Evolutionary conservation across 1,140 invertebrate genomes (phyloP).

Genomic region (Micrasema minimum): DNA sequence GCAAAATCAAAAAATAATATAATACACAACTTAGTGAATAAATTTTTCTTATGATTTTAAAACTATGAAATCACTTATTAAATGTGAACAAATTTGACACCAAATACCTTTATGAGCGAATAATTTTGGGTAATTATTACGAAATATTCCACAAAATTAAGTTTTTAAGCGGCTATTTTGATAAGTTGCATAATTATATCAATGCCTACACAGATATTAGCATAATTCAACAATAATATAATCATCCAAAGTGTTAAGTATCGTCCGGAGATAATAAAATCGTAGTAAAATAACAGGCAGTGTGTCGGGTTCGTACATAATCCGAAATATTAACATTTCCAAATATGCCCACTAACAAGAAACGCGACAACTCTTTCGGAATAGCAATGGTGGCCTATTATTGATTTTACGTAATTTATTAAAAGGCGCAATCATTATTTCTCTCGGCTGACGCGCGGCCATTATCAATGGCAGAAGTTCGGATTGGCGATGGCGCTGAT

Average conservation of each 20-base stretch:
- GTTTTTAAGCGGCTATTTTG: too few species aligned
- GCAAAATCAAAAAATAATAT: too few species aligned
- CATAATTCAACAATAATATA: background rate
- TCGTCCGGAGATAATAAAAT: background rate
- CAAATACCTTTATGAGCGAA: too few species aligned
- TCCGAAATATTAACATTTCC: background rate
- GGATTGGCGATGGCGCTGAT: background rate
- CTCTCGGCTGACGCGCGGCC: background rate
- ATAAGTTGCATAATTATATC: too few species aligned
- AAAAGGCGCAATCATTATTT: conserved; percentile 1
- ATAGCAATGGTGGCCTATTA: conserved; percentile 3
- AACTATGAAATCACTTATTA: too few species aligned
- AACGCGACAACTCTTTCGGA: conserved; percentile 4
- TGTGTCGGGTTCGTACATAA: too few species aligned
- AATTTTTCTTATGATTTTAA: too few species aligned
- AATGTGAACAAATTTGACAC: too few species aligned
- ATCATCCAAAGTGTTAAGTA: background rate
- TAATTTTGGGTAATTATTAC: too few species aligned
- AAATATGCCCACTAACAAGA: background rate
- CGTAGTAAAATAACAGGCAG: background rate
- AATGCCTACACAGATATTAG: background rate
- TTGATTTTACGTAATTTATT: conserved; percentile 11
- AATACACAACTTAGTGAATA: too few species aligned
- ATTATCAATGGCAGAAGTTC: conserved; percentile 7
- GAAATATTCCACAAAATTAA: too few species aligned